Base-by-base conservation (phyloP, 1,140 invertebrate genomes). In the Sycophaga agraensis region DNA sequence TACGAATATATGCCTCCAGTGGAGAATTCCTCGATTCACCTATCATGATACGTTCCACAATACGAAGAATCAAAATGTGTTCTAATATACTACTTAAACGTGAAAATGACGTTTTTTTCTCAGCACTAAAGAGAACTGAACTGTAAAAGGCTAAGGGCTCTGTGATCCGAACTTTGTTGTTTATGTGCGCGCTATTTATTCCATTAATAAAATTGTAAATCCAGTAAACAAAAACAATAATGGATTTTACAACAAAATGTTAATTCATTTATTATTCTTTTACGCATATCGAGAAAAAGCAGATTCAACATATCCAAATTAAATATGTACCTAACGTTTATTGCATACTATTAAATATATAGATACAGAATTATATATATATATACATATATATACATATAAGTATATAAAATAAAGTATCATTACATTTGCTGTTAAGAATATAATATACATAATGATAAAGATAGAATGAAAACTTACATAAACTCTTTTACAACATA, bases 371-470 rank as follows among this genome's bases (percentile, higher is more conserved):
- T 28, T 48, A 48, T 16, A 31, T 48, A 50, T 50, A 35, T 34
- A 50, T 35, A 50, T 16, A 53, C n/a, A 54, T 42, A 43, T 40
- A 54, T 56, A 43, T 55, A 55, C 37, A 42, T 16, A 31, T 9
- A 45, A 56, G 19, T 40, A 56, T 45, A 43, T 43, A 28, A 28
- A 26, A 11, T 48, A 14, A 58, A 58, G 45, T 40, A 58, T 58
- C 11, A 31, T 31, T 57, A 57, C 35, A 46, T 48, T 58, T 58
- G 45, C 45, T 58, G 55, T 58, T 58, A 37, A 46, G 35, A 57
- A 34, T 57, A 57, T 57, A 45, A 56, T 9, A 46, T 1, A 57
- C 19, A 19, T 45, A 22, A 14, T 4, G 11, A 17, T 7, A 50
- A 34, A 50, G 17, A 24, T 8, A 6, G 24, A 24, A 48, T 24